Percentiles rank a stretch among this genome's conserved stretches.
Conservation (phyloP, 1,140 invertebrate species). For the Bradynema listronoti region DNA sequence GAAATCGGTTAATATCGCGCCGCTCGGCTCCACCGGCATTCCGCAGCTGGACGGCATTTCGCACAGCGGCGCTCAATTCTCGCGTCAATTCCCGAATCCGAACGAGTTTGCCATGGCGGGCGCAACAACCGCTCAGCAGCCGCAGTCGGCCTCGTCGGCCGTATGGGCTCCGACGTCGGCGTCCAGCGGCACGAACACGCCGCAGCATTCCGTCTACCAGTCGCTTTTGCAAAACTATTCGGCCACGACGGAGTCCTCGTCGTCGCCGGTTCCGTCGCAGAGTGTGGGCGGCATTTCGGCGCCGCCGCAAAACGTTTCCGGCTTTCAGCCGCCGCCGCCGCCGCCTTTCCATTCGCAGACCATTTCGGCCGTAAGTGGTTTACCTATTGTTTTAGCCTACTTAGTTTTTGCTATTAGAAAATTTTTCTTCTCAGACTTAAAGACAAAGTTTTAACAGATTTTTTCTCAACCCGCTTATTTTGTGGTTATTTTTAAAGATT, state of each 20-base stretch:
- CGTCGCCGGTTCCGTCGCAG: conserved; percentile 16
- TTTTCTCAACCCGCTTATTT: too few relatives aligned
- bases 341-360: too few relatives aligned
- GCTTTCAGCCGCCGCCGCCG: conserved; percentile 13
- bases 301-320: neutral
- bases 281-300: too few relatives aligned
- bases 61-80: conserved; percentile 17
- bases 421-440: too few relatives aligned
- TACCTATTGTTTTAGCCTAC: too few relatives aligned
- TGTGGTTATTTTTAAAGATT: too few relatives aligned
- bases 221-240: too few relatives aligned
- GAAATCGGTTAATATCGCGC: conserved; percentile 22
- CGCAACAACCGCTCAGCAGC: conserved; percentile 5
- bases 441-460: too few relatives aligned
- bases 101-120: conserved; percentile 41
- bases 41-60: conserved; percentile 33
- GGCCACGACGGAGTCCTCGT: too few relatives aligned
- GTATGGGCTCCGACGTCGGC: neutral
- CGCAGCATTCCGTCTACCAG: too few relatives aligned
- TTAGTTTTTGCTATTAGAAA: too few relatives aligned
- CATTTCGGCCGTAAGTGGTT: too few relatives aligned
- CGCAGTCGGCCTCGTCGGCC: conserved; percentile 18
- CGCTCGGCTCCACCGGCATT: conserved; percentile 51
- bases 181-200: neutral
- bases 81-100: conserved; percentile 45